phyloP scores from a whole-genome alignment of 2,113 vertebrate species.

The Larimichthys polyactis region DNA sequence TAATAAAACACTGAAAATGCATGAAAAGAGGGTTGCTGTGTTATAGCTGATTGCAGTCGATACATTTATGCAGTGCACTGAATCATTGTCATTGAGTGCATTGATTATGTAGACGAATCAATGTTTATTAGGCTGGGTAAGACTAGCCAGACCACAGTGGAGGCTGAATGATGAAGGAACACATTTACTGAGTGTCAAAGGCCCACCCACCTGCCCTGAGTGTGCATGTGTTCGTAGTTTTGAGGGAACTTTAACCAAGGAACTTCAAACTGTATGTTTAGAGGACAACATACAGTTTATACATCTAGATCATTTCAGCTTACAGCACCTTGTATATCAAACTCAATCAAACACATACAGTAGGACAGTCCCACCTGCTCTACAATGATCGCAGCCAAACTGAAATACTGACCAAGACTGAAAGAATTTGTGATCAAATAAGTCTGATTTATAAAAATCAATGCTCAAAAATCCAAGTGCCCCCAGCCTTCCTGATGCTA shows the following conservation, averaged over 20 bases:
- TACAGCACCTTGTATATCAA: background rate
- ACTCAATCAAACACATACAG: background rate
- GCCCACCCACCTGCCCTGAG: slow-evolving; percentile 53
- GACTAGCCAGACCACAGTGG: slow-evolving; percentile 64
- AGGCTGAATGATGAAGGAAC: slow-evolving; percentile 77
- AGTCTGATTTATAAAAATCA: background rate
- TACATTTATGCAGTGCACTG: slow-evolving; percentile 80
- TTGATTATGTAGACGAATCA: slow-evolving; percentile 81
- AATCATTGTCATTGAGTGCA: slow-evolving; percentile 84
- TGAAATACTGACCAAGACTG: background rate
- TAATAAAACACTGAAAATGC: slow-evolving; percentile 71
- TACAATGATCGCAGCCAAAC: background rate
- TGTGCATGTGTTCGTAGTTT: slow-evolving; percentile 21
- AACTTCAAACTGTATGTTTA: slow-evolving; percentile 2
- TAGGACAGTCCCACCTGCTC: background rate
- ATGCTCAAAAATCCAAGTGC: background rate
- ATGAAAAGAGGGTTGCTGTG: slow-evolving; percentile 60
- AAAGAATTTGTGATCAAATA: background rate
- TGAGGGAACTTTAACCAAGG: slow-evolving; percentile 3
- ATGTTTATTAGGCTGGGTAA: slow-evolving; percentile 75
- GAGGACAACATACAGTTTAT: background rate
- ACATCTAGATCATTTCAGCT: background rate
- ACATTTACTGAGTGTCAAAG: slow-evolving; percentile 63
- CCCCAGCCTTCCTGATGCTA: background rate
- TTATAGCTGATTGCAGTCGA: slow-evolving; percentile 73